Evolutionary conservation across 2,888 invertebrate species (phyloP), one percentile per base, ranked within the genome.

Genomic region (Drosophila conformis): DNA sequence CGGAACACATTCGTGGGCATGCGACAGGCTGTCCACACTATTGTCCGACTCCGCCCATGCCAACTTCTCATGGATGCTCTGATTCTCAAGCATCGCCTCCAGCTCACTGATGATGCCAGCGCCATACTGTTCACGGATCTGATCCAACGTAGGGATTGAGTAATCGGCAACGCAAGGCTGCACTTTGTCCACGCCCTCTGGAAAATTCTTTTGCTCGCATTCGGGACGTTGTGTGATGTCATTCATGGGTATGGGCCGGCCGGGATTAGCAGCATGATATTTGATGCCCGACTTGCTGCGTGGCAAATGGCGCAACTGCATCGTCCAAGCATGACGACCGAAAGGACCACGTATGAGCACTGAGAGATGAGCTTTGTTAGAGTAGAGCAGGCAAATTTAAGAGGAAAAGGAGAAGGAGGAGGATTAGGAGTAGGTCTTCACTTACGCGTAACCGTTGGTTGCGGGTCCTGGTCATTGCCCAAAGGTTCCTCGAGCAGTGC

Each of bases 241-340:
- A 76, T 95, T 95, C 94, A 96, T 95, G 1, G 97, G 96, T 51
- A 97, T 94, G 1, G 97, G 97, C 57, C 97, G 94, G 80, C 95
- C 96, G 1, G 95, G 95, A 78, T 95, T 94, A 48, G 94, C 94
- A 8, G 93, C 92, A 73, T 93, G 92, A 66, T 93, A 92, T 89
- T 96, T 95, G 0, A 94, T 94, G 13, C 96, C 96, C 4, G 95
- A 95, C 87, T 97, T 96, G 90, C 96, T 95, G 46, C 98, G 95
- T 0, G 99, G 98, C 69, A 98, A 94, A 91, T 98, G 98, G 46
- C 98, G 95, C 63, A 97, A 94, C 90, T 97, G 96, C 95, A 98
- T 95, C 11, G 97, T 97, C 99, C 99, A 99, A 27, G 98, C 98
- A 94, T 98, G 97, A 7, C 99, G 96, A 0, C 99, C 99, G 94